A percentile compares a stretch with the other conserved stretches of the same genome.
These are phyloP conservation scores for Noctilio leporinus DNA, from an alignment of 2,113 vertebrate species.

Conservation along the genomic window DNA sequence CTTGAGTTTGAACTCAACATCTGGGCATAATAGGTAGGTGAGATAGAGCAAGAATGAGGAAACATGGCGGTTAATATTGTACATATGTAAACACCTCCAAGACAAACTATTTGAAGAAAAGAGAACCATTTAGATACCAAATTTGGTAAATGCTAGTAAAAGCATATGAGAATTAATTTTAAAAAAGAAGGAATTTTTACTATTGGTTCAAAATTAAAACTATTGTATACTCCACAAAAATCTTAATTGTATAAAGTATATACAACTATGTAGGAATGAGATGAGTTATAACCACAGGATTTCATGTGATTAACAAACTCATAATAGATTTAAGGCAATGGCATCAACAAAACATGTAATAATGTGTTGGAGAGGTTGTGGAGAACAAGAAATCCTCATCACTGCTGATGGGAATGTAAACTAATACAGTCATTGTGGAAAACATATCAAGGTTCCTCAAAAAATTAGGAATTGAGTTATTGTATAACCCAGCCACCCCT, in stretches of 20 bases:
- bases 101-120: background rate
- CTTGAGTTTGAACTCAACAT: background rate
- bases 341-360: background rate
- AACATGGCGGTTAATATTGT: background rate
- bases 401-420: too few relatives aligned
- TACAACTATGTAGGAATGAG: background rate
- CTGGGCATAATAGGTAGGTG: background rate
- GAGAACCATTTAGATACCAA: background rate
- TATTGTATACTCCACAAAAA: background rate
- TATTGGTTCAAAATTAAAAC: background rate
- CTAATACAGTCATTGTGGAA: too few relatives aligned
- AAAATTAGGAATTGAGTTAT: background rate
- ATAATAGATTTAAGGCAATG: background rate
- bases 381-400: too few relatives aligned
- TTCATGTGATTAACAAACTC: background rate
- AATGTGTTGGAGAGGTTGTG: too few relatives aligned
- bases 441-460: background rate
- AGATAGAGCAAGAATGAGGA: background rate
- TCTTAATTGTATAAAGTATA: background rate
- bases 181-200: background rate
- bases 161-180: background rate
- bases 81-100: background rate
- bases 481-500: background rate
- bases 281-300: background rate
- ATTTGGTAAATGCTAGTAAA: background rate